phyloP scores from a whole-genome alignment of 1,140 invertebrate genomes.

The Leptinotarsa lineolata region DNA sequence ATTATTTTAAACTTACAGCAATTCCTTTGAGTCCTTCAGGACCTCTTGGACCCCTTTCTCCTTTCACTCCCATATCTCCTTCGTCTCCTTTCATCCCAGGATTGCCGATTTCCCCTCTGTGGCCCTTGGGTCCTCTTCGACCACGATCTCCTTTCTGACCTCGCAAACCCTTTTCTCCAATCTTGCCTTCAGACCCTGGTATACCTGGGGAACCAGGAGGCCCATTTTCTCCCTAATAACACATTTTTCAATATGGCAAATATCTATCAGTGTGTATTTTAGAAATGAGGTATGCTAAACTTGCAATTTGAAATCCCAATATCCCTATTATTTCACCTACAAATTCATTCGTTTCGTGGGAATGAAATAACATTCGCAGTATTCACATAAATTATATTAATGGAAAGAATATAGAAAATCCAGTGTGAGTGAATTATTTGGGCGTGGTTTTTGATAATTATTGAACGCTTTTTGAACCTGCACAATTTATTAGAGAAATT shows the following conservation, averaged over 20 bases:
- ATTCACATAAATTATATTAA: too few relatives aligned
- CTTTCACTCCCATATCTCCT: conserved; percentile 74
- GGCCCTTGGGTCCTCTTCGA: conserved; percentile 71
- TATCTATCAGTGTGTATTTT: too few relatives aligned
- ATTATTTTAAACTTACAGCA: conserved; percentile 54
- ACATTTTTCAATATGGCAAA: too few relatives aligned
- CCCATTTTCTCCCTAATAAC: conserved; percentile 70
- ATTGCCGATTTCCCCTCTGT: conserved; percentile 71
- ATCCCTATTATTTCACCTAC: too few relatives aligned
- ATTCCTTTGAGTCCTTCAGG: conserved; percentile 70
- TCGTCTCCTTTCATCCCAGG: conserved; percentile 71
- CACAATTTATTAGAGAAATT: too few relatives aligned
- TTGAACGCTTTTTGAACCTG: too few relatives aligned
- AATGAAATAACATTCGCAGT: conserved; percentile 24
- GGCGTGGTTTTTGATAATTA: too few relatives aligned
- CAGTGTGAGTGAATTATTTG: too few relatives aligned
- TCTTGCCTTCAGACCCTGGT: conserved; percentile 64
- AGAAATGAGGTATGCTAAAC: too few relatives aligned
- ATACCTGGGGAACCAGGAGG: conserved; percentile 65
- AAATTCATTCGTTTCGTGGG: neutral
- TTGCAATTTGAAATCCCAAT: too few relatives aligned
- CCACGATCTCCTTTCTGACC: conserved; percentile 74
- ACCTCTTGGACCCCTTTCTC: conserved; percentile 64
- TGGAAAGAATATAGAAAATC: too few relatives aligned
- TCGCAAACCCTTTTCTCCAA: conserved; percentile 65